A percentile compares a stretch with the other conserved stretches of the same genome.
These are phyloP conservation scores for Cryptocephalus primarius DNA, from an alignment of 2,888 invertebrate species.

Conservation along the genomic window DNA sequence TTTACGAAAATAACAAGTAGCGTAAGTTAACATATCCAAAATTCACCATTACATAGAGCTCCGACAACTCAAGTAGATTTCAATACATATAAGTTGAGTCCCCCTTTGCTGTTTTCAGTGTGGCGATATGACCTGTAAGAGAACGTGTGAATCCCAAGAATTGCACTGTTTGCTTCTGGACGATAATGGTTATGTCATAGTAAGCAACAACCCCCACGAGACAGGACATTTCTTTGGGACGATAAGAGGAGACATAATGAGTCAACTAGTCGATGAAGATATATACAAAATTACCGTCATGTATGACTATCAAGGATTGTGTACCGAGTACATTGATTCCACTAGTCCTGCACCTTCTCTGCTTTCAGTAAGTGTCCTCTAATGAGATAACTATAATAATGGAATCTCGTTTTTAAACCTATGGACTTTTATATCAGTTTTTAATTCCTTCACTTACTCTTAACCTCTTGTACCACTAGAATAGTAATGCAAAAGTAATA, in stretches of 20 bases:
- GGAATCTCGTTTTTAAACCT: too few relatives aligned
- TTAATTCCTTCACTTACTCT: too few relatives aligned
- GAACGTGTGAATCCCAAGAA: slow-evolving; percentile 53
- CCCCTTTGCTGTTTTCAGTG: slow-evolving; percentile 18
- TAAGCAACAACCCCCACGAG: slow-evolving; percentile 48
- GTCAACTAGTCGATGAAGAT: slow-evolving; percentile 59
- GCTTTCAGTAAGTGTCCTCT: slow-evolving; percentile 25
- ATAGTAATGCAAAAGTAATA: too few relatives aligned
- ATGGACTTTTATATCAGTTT: too few relatives aligned
- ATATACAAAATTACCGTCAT: slow-evolving; percentile 67
- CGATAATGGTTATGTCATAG: slow-evolving; percentile 78
- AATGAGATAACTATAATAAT: neutral
- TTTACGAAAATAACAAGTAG: slow-evolving; percentile 74
- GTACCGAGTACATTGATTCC: slow-evolving; percentile 57
- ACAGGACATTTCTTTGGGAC: slow-evolving; percentile 86
- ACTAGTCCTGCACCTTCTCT: slow-evolving; percentile 38
- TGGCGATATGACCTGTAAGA: slow-evolving; percentile 34
- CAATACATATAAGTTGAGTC: too few relatives aligned
- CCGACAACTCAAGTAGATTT: too few relatives aligned
- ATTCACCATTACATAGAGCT: neutral
- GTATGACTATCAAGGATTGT: slow-evolving; percentile 84
- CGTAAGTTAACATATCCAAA: slow-evolving; percentile 38
- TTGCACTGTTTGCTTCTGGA: slow-evolving; percentile 79
- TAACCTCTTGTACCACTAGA: too few relatives aligned
- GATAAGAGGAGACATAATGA: slow-evolving; percentile 61